Evolutionary conservation across 2,797 vertebrate genomes (phyloP).

Genomic region (Semotilus atromaculatus): DNA sequence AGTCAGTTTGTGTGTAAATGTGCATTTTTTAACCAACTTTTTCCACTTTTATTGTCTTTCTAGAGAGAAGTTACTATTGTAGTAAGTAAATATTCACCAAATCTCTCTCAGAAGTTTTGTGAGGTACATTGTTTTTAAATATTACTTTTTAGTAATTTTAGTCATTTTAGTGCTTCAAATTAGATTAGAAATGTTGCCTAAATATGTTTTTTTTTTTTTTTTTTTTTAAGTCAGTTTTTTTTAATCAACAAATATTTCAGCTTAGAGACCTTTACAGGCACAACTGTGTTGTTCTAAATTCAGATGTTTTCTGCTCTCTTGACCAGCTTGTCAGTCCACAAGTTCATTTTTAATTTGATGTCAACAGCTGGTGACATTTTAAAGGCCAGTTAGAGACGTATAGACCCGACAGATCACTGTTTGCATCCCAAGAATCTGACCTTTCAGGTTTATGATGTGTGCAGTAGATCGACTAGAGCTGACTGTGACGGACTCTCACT

Average conservation of each 20-base stretch:
- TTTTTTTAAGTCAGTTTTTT: background rate
- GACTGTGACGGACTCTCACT: background rate
- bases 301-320: constrained; percentile 10
- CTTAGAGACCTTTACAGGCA: background rate
- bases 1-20: too few relatives aligned
- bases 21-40: too few relatives aligned
- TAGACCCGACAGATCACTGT: constrained; percentile 16
- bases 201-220: background rate
- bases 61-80: too few relatives aligned
- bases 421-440: constrained; percentile 30
- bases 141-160: background rate
- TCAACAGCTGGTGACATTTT: constrained; percentile 60
- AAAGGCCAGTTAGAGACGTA: constrained; percentile 61
- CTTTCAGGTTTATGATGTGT: constrained; percentile 37
- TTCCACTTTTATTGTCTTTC: too few relatives aligned
- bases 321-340: constrained; percentile 53
- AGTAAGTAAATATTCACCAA: too few relatives aligned
- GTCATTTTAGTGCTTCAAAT: background rate
- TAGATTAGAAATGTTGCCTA: background rate
- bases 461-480: background rate
- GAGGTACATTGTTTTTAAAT: background rate
- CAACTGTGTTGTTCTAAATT: background rate
- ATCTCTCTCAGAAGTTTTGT: too few relatives aligned
- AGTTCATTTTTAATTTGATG: constrained; percentile 49
- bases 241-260: too few relatives aligned